Evolutionary conservation across 2,888 invertebrate genomes (phyloP).

Genomic region (Agonopterix alstromeriana): DNA sequence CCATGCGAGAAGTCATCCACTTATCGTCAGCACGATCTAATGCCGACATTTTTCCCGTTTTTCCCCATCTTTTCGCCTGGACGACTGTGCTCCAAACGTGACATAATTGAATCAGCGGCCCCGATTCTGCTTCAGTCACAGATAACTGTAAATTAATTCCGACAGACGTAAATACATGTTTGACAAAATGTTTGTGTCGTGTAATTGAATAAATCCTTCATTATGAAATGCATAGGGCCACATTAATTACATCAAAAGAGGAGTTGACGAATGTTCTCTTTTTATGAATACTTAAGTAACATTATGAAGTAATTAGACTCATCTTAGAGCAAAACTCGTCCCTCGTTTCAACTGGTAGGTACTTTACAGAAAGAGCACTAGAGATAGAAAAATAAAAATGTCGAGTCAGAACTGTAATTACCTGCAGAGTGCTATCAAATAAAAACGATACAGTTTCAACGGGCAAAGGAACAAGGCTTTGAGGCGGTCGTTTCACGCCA

Average conservation of each 20-base stretch:
- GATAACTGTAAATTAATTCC: conserved; percentile 56
- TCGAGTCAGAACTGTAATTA: conserved; percentile 43
- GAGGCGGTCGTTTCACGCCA: conserved; percentile 45
- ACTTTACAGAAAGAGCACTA: neutral
- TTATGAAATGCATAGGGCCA: too few species aligned
- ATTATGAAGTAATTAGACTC: too few species aligned
- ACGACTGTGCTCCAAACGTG: conserved; percentile 53
- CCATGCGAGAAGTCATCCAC: conserved; percentile 74
- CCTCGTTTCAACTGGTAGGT: neutral
- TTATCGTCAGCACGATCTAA: conserved; percentile 68
- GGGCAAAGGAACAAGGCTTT: conserved; percentile 43
- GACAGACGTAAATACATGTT: conserved; percentile 42
- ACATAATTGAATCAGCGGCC: conserved; percentile 67
- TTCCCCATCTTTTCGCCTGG: conserved; percentile 65
- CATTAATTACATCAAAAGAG: too few species aligned
- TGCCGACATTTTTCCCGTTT: conserved; percentile 71
- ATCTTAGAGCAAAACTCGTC: neutral
- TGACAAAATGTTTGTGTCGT: neutral
- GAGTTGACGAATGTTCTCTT: too few species aligned
- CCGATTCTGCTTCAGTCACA: conserved; percentile 31
- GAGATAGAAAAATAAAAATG: neutral
- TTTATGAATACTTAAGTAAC: too few species aligned
- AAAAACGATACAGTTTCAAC: conserved; percentile 41
- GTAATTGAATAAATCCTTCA: too few species aligned
- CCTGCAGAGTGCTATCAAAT: conserved; percentile 45